A percentile compares a stretch with the other conserved stretches of the same genome.
Conservation (phyloP, 1,140 invertebrate species). For the Cotesia typhae region DNA sequence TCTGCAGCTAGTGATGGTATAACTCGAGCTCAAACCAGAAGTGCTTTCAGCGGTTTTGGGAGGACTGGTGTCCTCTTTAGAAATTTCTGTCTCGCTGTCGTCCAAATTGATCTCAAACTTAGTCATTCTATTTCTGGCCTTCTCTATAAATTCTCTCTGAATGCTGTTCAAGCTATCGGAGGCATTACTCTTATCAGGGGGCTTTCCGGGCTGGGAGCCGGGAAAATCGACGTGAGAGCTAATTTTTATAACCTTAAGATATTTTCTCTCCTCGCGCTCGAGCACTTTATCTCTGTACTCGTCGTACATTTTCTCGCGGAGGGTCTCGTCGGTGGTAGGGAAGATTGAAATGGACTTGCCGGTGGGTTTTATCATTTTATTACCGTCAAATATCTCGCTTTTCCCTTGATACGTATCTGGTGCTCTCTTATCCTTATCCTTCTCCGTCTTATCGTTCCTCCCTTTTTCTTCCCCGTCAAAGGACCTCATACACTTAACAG, state of each 20-base stretch:
- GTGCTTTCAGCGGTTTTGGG: not conserved
- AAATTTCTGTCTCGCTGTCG: conserved; percentile 62
- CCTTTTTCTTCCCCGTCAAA: not conserved
- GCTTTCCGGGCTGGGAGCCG: conserved; percentile 34
- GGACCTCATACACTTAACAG: conserved; percentile 2
- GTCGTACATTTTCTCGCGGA: conserved; percentile 81
- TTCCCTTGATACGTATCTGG: not conserved
- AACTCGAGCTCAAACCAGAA: too few species aligned
- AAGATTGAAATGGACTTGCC: conserved; percentile 53
- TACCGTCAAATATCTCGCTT: not conserved
- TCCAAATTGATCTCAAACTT: conserved; percentile 71
- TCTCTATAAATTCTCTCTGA: conserved; percentile 77
- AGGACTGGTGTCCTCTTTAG: conserved; percentile 25
- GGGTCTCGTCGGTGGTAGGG: conserved; percentile 70
- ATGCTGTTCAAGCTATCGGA: conserved; percentile 67
- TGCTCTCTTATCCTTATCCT: conserved; percentile 11
- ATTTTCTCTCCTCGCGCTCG: conserved; percentile 79
- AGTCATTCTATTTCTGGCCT: conserved; percentile 70
- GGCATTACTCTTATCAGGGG: conserved; percentile 43
- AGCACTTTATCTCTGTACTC: conserved; percentile 83
- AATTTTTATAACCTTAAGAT: conserved; percentile 82
- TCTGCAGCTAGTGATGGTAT: too few species aligned
- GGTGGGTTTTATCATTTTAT: conserved; percentile 42
- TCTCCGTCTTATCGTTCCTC: conserved; percentile 6
- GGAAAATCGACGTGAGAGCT: conserved; percentile 54